These are phyloP conservation scores for Dione vanillae DNA, from an alignment of 2,888 invertebrate species.

Conservation along the genomic window DNA sequence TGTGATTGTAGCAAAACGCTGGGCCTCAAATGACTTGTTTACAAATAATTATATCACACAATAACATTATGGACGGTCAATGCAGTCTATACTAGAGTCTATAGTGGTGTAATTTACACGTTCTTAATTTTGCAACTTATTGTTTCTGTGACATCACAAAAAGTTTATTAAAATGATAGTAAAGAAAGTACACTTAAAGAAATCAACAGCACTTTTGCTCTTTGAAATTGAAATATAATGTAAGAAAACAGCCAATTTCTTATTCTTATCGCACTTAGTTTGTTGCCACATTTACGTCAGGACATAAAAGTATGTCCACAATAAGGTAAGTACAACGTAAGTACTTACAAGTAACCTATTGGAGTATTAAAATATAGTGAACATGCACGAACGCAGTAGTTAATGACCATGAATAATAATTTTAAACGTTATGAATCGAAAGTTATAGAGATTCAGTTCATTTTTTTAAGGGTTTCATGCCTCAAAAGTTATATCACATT, in stretches of 20 bases:
- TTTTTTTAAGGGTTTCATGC: too few relatives aligned
- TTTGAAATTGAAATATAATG: background rate
- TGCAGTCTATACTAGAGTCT: background rate
- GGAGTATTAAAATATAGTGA: too few relatives aligned
- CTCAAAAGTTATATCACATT: too few relatives aligned
- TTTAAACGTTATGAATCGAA: too few relatives aligned
- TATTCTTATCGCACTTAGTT: background rate
- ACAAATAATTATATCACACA: conserved; percentile 35
- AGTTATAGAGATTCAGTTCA: too few relatives aligned
- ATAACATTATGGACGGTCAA: conserved; percentile 13
- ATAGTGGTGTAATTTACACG: background rate
- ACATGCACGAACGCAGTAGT: too few relatives aligned
- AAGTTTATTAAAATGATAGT: background rate
- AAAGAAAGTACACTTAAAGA: background rate
- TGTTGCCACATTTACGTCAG: background rate
- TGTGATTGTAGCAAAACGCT: background rate
- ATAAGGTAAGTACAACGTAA: too few relatives aligned
- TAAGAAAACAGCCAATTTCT: background rate
- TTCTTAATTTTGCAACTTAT: background rate
- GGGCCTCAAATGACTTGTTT: conserved; percentile 30
- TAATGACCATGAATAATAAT: too few relatives aligned
- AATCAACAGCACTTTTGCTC: background rate
- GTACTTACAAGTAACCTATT: too few relatives aligned
- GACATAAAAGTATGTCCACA: too few relatives aligned
- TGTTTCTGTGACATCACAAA: background rate